Conservation (phyloP, 2,797 vertebrate species). For the Cryptoprocta ferox region DNA sequence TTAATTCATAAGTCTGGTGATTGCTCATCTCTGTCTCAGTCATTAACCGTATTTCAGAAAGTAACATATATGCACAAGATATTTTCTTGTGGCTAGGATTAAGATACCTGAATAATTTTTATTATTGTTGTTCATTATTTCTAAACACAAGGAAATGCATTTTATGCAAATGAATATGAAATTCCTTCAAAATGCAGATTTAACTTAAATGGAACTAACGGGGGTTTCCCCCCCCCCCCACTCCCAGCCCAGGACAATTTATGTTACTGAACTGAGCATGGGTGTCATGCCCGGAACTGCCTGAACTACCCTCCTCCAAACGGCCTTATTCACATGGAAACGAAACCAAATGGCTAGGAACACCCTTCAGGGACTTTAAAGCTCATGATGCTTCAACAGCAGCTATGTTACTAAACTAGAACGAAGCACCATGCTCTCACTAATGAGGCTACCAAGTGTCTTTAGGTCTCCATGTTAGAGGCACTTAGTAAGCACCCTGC, state of each 20-base stretch:
- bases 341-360: slow-evolving; percentile 69
- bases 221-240: no score
- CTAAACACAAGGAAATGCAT: neutral
- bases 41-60: slow-evolving; percentile 30
- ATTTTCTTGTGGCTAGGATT: neutral
- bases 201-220: neutral
- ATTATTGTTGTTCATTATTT: neutral
- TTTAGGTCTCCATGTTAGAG: slow-evolving; percentile 83
- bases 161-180: neutral
- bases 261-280: neutral
- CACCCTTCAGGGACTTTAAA: slow-evolving; percentile 77
- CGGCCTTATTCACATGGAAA: slow-evolving; percentile 26
- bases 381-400: slow-evolving; percentile 78
- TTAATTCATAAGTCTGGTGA: neutral
- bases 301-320: slow-evolving; percentile 40
- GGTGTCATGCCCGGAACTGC: neutral
- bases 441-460: slow-evolving; percentile 86
- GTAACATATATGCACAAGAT: neutral
- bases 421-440: slow-evolving; percentile 77
- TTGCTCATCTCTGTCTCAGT: neutral
- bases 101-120: slow-evolving; percentile 22
- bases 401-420: slow-evolving; percentile 73
- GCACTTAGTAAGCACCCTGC: slow-evolving; percentile 84
- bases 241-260: neutral
- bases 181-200: slow-evolving; percentile 47